Conservation (phyloP, 2,888 invertebrate species). For the Macaria liturata region DNA sequence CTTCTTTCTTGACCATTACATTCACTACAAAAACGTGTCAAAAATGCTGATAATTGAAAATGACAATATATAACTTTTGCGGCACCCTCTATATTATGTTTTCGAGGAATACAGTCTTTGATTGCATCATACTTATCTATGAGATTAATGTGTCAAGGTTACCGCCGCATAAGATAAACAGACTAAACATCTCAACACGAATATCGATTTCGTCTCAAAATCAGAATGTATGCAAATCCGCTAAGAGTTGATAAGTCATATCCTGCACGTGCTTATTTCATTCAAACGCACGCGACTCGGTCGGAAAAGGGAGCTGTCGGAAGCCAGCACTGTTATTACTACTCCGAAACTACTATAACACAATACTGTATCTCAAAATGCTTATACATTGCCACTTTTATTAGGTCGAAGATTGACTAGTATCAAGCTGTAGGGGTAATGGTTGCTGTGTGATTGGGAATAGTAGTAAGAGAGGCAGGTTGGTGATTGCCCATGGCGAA, state of each 20-base stretch:
- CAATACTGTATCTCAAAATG: conserved; percentile 31
- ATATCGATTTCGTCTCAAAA: neutral
- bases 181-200: too few species aligned
- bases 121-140: too few species aligned
- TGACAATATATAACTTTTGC: too few species aligned
- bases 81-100: too few species aligned
- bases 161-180: too few species aligned
- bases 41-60: too few species aligned
- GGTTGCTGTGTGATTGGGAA: conserved; percentile 2
- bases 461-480: conserved; percentile 29
- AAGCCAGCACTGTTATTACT: conserved; percentile 59
- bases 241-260: conserved; percentile 50
- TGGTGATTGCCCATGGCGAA: conserved; percentile 61
- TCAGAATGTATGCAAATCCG: conserved; percentile 24
- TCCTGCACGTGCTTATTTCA: conserved; percentile 60
- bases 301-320: conserved; percentile 65
- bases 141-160: too few species aligned
- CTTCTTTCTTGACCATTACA: too few species aligned
- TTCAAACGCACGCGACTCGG: conserved; percentile 54
- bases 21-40: too few species aligned
- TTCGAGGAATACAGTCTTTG: too few species aligned
- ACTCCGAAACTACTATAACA: conserved; percentile 33
- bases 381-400: conserved; percentile 38
- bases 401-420: neutral
- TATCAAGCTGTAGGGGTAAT: conserved; percentile 14